Base-by-base conservation (phyloP, 2,888 invertebrate genomes). In the Strigamia maritima region DNA sequence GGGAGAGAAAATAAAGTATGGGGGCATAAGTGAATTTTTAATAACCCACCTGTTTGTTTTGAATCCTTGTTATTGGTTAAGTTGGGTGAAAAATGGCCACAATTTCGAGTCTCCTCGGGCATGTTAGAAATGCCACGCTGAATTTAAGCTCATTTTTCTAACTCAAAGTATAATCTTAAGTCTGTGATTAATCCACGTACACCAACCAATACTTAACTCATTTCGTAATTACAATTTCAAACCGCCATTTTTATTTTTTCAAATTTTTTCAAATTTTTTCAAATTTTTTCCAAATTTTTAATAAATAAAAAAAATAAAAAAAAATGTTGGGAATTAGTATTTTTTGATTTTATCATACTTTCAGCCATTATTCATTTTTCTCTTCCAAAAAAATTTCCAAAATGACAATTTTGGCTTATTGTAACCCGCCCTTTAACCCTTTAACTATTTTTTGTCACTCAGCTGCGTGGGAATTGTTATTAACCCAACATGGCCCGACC, bases 121-220 rank as follows among this genome's bases (percentile, higher is more conserved):
- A 24, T 24, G 60, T 65, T 19, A 6, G 60, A 65, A 65, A 65
- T 65, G 24, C 60, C 60, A 65, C 60, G 24, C n/a, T 65, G 60
- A 65, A 65, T 65, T 65, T 65, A 3, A 19, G 60, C 60, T 65
- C 60, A 65, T 65, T 65, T 65, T 65, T 65, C 60, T 19, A 65
- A 65, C 60, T n/a, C 6, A 65, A 65, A 65, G 60, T 65, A 65
- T 24, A 65, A 65, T 6, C 60, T 19, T 24, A 1, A 19, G 2
- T n/a, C 60, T 12, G 24, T 65, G 60, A 65, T 65, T 65, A 65
- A 49, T 49, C 49, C 14, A 3, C 49, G 2, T 49, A 10, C 49
- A 16, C n/a, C 14, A 49, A 49, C 49, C n/a, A 6, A 49, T 49
- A 49, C n/a, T 49, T 49, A 14, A 49, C 16, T 49, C 49, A 49